Percentiles rank a stretch among this genome's conserved stretches.
These are phyloP conservation scores for Cossypha niveicapilla DNA, from an alignment of 2,797 vertebrate species.

Conservation along the genomic window DNA sequence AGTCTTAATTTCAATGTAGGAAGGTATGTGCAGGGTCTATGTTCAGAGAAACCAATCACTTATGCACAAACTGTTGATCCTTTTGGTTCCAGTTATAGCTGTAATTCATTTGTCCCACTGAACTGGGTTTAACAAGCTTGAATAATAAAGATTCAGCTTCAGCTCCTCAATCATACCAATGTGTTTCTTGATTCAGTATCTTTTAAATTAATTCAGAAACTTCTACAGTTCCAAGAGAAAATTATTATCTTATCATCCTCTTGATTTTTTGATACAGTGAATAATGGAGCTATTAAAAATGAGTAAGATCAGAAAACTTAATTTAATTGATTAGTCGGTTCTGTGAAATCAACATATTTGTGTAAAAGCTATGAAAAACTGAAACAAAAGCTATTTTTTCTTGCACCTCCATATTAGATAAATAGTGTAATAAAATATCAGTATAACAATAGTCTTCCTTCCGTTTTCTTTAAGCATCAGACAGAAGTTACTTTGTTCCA, in stretches of 20 bases:
- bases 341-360: constrained; percentile 7
- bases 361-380: constrained; percentile 16
- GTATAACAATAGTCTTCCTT: not conserved
- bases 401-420: not conserved
- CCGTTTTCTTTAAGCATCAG: not conserved
- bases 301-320: constrained; percentile 39
- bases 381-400: constrained; percentile 13
- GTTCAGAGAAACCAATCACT: not conserved
- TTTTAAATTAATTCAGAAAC: constrained; percentile 58
- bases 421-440: not conserved
- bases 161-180: not conserved
- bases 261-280: constrained; percentile 49
- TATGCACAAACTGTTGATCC: not conserved
- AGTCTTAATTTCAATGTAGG: not conserved
- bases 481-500: not conserved
- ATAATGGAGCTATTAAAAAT: constrained; percentile 56
- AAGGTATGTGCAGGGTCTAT: not conserved
- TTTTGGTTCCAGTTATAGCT: constrained; percentile 12
- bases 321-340: constrained; percentile 33
- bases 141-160: constrained; percentile 22
- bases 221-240: constrained; percentile 42
- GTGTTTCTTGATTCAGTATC: constrained; percentile 16
- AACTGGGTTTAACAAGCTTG: constrained; percentile 12
- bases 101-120: constrained; percentile 30
- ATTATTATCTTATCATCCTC: constrained; percentile 37